A percentile compares a stretch with the other conserved stretches of the same genome.
Conservation (phyloP, 2,888 invertebrate genomes). For the Neocrepidodera transversa region DNA sequence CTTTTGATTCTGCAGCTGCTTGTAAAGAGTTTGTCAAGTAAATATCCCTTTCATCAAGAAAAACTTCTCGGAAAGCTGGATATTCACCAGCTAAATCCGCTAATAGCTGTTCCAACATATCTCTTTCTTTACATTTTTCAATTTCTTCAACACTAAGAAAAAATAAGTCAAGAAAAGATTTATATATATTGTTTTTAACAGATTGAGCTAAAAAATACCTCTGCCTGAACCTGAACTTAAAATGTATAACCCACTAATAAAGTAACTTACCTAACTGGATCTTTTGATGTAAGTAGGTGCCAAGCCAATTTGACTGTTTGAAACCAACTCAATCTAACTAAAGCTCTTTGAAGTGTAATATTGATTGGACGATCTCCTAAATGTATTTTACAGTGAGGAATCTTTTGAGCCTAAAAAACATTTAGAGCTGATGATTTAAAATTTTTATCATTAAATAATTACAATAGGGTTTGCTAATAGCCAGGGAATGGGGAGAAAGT, state of each 20-base stretch:
- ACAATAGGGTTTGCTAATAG: no score
- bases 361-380: slow-evolving; percentile 94
- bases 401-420: slow-evolving; percentile 77
- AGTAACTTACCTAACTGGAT: slow-evolving; percentile 73
- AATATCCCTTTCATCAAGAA: slow-evolving; percentile 92
- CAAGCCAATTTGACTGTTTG: slow-evolving; percentile 87
- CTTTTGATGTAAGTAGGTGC: slow-evolving; percentile 83
- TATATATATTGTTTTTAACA: neutral
- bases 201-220: no score
- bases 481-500: no score
- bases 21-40: slow-evolving; percentile 90
- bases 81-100: slow-evolving; percentile 93
- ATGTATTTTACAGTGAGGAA: slow-evolving; percentile 83
- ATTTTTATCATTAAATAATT: no score
- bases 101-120: slow-evolving; percentile 89
- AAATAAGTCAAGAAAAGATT: no score
- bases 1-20: slow-evolving; percentile 64
- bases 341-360: slow-evolving; percentile 88
- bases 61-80: slow-evolving; percentile 89
- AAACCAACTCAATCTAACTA: slow-evolving; percentile 85
- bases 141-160: slow-evolving; percentile 84
- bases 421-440: no score
- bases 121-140: slow-evolving; percentile 91
- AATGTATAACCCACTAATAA: no score
- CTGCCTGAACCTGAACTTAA: no score